Evolutionary conservation across 2,888 invertebrate species (phyloP).

Genomic region (Phytoseiulus persimilis): DNA sequence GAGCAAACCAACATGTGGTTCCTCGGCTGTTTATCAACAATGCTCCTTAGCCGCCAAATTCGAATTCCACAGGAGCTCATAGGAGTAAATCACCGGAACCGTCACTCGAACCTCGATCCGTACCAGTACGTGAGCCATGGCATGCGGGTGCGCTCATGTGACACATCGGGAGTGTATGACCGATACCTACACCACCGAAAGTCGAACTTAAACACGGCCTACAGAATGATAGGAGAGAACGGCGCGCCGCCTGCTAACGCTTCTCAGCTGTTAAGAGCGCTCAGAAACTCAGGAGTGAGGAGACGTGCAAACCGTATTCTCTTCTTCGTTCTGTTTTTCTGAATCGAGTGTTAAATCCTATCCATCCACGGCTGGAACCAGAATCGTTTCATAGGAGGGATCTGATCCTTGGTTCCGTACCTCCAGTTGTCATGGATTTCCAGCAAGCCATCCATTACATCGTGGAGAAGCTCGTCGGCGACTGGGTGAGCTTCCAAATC

Average conservation of each 20-base stretch:
- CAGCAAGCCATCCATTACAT: background rate
- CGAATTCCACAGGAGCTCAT: background rate
- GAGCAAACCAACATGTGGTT: background rate
- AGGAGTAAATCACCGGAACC: background rate
- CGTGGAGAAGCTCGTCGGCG: background rate
- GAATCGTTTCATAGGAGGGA: background rate
- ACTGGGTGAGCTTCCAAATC: slow-evolving; percentile 22
- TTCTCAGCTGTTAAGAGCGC: too few relatives aligned
- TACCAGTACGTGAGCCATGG: too few relatives aligned
- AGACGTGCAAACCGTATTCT: too few relatives aligned
- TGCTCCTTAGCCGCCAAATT: background rate
- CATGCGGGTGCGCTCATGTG: too few relatives aligned
- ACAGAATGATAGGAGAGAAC: too few relatives aligned
- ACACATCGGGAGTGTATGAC: too few relatives aligned
- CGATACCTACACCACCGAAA: too few relatives aligned
- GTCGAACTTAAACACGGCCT: too few relatives aligned
- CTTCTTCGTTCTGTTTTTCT: too few relatives aligned
- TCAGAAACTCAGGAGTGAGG: too few relatives aligned
- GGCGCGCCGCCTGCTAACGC: too few relatives aligned
- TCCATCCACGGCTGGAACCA: background rate
- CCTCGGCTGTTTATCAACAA: background rate
- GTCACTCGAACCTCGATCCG: background rate
- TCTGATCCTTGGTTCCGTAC: background rate
- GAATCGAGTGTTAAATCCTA: too few relatives aligned
- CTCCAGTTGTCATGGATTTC: background rate